Percentiles rank a stretch among this genome's conserved stretches.
phyloP scores from a whole-genome alignment of 2,797 vertebrate species.

The Muscicapa comitata region DNA sequence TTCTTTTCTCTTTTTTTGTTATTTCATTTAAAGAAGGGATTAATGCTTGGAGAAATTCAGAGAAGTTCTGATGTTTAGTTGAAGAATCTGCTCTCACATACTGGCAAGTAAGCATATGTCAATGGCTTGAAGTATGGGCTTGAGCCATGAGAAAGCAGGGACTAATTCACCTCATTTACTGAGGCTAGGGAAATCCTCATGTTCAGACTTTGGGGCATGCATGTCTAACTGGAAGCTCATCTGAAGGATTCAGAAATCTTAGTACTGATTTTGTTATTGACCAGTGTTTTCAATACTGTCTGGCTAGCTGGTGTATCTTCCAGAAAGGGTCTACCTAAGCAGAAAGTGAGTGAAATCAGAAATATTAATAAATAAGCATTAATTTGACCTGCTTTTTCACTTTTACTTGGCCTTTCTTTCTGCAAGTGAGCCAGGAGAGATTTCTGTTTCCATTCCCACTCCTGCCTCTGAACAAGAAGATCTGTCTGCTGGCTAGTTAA shows the following conservation, averaged over 20 bases:
- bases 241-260: not conserved
- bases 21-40: not conserved
- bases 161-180: not conserved
- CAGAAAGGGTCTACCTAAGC: not conserved
- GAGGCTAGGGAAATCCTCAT: not conserved
- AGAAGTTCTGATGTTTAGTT: not conserved
- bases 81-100: not conserved
- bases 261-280: not conserved
- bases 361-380: not conserved
- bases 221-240: not conserved
- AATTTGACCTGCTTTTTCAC: not conserved
- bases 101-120: not conserved
- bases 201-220: not conserved
- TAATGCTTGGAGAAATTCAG: not conserved
- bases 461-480: not conserved
- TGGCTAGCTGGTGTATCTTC: not conserved
- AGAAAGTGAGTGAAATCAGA: not conserved
- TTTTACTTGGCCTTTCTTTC: not conserved
- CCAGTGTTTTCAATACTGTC: not conserved
- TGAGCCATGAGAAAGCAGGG: not conserved
- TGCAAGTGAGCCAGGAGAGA: not conserved
- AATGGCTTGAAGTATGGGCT: not conserved
- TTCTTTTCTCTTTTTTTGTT: not conserved
- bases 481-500: conserved; percentile 13
- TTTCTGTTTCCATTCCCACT: not conserved